A percentile compares a stretch with the other conserved stretches of the same genome.
Conservation (phyloP, 2,113 vertebrate genomes). For the Channa maculata region DNA sequence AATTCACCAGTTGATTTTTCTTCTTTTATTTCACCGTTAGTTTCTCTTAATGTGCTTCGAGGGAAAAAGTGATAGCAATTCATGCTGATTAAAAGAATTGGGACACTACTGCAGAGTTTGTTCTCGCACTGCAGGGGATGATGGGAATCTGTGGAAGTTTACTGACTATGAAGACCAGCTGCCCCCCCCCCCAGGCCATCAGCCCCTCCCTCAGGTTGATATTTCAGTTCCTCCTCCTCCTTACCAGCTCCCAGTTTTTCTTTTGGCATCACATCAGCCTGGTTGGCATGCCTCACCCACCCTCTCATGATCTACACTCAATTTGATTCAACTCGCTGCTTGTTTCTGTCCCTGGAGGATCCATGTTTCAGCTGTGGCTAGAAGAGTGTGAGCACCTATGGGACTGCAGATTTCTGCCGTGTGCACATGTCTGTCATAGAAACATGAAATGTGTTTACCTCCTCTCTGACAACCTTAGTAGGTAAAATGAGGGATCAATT, state of each 20-base stretch:
- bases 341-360: conserved; percentile 44
- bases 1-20: conserved; percentile 42
- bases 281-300: conserved; percentile 26
- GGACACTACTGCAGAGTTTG: conserved; percentile 22
- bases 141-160: conserved; percentile 59
- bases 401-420: conserved; percentile 21
- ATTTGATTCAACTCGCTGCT: conserved; percentile 47
- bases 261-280: conserved; percentile 45
- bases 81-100: conserved; percentile 11
- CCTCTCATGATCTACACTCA: conserved; percentile 46
- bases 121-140: conserved; percentile 23
- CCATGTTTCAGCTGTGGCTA: conserved; percentile 43
- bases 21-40: background rate
- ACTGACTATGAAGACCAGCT: conserved; percentile 32
- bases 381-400: conserved; percentile 18
- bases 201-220: conserved; percentile 60
- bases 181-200: conserved; percentile 26
- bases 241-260: conserved; percentile 28
- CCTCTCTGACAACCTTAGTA: background rate
- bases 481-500: conserved; percentile 1
- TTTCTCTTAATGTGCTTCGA: background rate
- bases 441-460: background rate
- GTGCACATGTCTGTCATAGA: conserved; percentile 4
- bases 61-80: conserved; percentile 7
- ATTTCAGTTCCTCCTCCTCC: conserved; percentile 39